These are phyloP conservation scores for Epistrophe grossulariae DNA, from an alignment of 2,888 invertebrate species.

Conservation along the genomic window DNA sequence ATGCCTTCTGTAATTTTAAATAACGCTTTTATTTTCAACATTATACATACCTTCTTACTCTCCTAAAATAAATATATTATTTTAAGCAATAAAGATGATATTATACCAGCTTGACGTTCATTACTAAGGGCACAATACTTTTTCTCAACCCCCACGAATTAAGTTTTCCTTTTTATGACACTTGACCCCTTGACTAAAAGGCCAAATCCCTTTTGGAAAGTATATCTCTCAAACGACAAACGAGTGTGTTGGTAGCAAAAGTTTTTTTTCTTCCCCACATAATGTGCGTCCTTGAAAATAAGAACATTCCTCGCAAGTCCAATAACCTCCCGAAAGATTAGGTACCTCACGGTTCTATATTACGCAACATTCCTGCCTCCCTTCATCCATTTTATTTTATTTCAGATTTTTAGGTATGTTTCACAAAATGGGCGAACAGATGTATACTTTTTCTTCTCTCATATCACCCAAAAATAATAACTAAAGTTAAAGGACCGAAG, in stretches of 20 bases:
- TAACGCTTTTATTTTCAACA: too few relatives aligned
- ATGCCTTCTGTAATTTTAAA: too few relatives aligned
- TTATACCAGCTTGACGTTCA: too few relatives aligned
- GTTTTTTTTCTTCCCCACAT: neutral
- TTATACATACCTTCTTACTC: too few relatives aligned
- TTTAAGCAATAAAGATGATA: too few relatives aligned
- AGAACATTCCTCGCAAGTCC: slow-evolving; percentile 32
- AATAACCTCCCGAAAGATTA: slow-evolving; percentile 31
- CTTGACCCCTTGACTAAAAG: too few relatives aligned
- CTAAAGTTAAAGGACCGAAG: neutral
- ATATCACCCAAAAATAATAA: too few relatives aligned
- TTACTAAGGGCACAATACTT: too few relatives aligned
- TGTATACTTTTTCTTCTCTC: slow-evolving; percentile 4
- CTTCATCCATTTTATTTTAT: neutral
- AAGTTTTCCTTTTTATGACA: too few relatives aligned
- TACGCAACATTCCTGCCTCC: slow-evolving; percentile 60
- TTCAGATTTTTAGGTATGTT: neutral
- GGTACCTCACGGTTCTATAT: slow-evolving; percentile 25
- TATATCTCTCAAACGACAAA: neutral
- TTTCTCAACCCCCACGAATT: too few relatives aligned
- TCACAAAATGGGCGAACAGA: slow-evolving; percentile 16
- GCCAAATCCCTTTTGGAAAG: neutral
- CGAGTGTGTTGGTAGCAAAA: slow-evolving; percentile 5
- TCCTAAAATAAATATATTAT: too few relatives aligned
- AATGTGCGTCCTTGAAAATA: slow-evolving; percentile 58